A percentile compares a stretch with the other conserved stretches of the same genome.
phyloP scores from a whole-genome alignment of 2,888 invertebrate species.

The Xanthorhoe spadicearia region DNA sequence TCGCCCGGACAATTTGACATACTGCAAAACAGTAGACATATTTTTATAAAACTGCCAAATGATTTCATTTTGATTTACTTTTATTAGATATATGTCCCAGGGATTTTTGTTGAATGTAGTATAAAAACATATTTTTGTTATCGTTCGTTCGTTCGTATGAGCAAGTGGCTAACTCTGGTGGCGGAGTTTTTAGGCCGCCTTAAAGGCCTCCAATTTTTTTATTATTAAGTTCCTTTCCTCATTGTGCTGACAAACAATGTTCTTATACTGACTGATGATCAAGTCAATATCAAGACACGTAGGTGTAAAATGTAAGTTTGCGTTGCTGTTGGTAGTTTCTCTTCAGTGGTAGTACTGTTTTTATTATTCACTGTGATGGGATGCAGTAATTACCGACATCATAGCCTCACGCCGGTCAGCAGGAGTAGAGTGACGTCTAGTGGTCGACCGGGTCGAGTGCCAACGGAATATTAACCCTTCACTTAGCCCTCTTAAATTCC shows the following conservation, averaged over 20 bases:
- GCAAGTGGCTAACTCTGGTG: no score
- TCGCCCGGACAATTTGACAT: conserved; percentile 58
- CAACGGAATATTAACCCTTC: conserved; percentile 46
- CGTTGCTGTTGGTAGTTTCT: not conserved
- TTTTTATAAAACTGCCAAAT: not conserved
- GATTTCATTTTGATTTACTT: not conserved
- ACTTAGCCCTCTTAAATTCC: conserved; percentile 34
- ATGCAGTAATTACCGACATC: conserved; percentile 71
- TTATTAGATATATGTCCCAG: not conserved
- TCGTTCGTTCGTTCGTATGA: no score
- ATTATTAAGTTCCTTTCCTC: no score
- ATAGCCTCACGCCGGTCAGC: conserved; percentile 50
- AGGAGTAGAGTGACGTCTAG: conserved; percentile 69
- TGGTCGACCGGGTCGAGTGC: conserved; percentile 56
- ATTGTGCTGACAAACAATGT: no score
- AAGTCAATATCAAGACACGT: no score
- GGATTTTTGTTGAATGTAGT: no score
- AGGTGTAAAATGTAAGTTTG: not conserved
- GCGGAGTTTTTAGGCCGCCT: no score
- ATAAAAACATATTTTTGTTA: no score
- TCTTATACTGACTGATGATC: no score
- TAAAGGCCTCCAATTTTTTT: no score
- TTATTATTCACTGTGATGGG: conserved; percentile 16
- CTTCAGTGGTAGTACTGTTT: conserved; percentile 12
- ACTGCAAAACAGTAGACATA: conserved; percentile 40